These are phyloP conservation scores for Chlorospingus flavigularis DNA, from an alignment of 2,797 vertebrate genomes.

Conservation along the genomic window DNA sequence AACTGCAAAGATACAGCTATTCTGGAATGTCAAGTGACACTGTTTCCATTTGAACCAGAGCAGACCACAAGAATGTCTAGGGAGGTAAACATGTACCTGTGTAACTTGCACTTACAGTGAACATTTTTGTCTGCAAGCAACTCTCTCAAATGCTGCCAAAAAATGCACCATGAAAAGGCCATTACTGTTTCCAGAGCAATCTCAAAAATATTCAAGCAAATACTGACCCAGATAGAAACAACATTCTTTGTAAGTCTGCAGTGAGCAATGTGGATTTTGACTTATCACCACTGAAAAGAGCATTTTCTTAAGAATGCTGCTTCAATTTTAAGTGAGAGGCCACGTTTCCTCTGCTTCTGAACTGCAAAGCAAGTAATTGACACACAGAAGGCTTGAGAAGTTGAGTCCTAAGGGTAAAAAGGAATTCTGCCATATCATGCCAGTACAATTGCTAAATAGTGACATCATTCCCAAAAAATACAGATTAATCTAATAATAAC, in stretches of 20 bases:
- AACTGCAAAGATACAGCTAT: neutral
- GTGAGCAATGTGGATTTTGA: neutral
- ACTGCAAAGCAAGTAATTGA: neutral
- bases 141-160: neutral
- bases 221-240: neutral
- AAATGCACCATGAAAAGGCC: neutral
- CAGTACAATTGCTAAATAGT: neutral
- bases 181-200: neutral
- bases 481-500: neutral
- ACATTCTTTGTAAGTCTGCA: slow-evolving; percentile 8
- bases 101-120: neutral
- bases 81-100: neutral
- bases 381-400: neutral
- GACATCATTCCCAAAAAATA: neutral
- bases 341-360: neutral
- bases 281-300: neutral
- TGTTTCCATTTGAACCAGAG: neutral
- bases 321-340: neutral
- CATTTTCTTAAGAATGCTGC: neutral
- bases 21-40: neutral
- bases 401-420: neutral
- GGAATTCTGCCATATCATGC: neutral
- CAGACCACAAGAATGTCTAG: neutral
- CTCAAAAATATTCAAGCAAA: slow-evolving; percentile 7
- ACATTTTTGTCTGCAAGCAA: neutral